phyloP scores from a whole-genome alignment of 2,113 vertebrate species.

The Eurystomus gularis region DNA sequence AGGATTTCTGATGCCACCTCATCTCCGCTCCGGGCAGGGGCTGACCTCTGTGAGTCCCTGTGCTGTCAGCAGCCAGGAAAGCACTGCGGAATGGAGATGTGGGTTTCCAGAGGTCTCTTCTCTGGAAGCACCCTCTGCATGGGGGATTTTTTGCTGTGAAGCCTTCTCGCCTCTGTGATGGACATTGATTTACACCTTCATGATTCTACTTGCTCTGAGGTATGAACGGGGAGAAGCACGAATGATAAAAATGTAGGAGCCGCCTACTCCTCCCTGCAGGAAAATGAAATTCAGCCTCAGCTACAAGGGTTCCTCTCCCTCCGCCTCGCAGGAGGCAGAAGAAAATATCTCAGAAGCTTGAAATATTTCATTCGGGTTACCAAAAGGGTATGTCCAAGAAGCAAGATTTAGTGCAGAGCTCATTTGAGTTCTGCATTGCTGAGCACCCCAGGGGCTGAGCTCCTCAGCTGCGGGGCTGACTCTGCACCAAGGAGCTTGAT shows the following conservation, averaged over 20 bases:
- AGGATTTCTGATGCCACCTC: not conserved
- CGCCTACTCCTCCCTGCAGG: not conserved
- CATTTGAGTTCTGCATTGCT: rapidly evolving
- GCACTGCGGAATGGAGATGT: not conserved
- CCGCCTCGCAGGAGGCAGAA: not conserved
- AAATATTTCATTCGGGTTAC: not conserved
- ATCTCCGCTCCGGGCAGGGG: rapidly evolving
- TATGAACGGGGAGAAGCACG: not conserved
- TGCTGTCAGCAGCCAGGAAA: not conserved
- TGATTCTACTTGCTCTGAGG: not conserved
- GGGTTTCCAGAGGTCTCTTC: not conserved
- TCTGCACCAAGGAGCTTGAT: not conserved
- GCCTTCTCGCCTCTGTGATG: not conserved
- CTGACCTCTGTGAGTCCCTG: not conserved
- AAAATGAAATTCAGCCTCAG: not conserved
- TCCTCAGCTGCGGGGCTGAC: not conserved
- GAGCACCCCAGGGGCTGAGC: not conserved
- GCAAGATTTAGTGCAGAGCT: not conserved
- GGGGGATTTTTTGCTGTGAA: not conserved
- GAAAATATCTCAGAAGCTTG: not conserved
- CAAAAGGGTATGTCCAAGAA: not conserved
- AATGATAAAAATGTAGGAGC: not conserved
- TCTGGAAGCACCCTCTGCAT: not conserved
- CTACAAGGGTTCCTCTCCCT: not conserved
- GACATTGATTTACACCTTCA: not conserved